Conservation (phyloP, 2,113 vertebrate species). For the Neogobius melanostomus region DNA sequence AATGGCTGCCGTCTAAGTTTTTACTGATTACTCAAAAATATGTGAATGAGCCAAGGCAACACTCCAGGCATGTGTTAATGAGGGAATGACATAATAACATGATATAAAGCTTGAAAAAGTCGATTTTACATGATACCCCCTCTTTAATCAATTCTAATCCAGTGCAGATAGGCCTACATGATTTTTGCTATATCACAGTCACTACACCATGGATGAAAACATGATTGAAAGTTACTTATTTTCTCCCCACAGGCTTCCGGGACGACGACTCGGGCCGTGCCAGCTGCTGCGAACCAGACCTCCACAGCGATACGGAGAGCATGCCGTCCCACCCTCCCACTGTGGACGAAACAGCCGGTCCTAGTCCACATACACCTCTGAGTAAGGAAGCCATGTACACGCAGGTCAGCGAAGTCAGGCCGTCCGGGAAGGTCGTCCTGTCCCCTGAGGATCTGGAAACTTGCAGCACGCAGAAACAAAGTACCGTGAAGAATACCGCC, state of each 20-base stretch:
- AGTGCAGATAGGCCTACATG: too few species aligned
- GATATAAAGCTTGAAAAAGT: too few species aligned
- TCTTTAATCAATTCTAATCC: too few species aligned
- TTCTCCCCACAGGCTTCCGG: constrained; percentile 68
- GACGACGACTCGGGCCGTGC: constrained; percentile 92
- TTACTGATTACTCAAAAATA: too few species aligned
- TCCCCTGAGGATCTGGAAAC: constrained; percentile 81
- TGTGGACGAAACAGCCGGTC: background rate
- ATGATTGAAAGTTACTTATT: too few species aligned
- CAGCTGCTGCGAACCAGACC: constrained; percentile 92
- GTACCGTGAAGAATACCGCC: constrained; percentile 48
- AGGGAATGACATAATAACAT: too few species aligned
- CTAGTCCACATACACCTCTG: constrained; percentile 37
- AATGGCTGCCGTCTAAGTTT: too few species aligned
- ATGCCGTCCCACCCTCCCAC: constrained; percentile 21
- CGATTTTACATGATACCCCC: too few species aligned
- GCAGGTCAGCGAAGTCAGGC: constrained; percentile 89
- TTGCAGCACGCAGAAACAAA: constrained; percentile 54
- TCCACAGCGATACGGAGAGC: constrained; percentile 65
- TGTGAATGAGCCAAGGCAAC: too few species aligned
- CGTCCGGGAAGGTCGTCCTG: constrained; percentile 86
- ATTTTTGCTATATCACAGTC: too few species aligned
- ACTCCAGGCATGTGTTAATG: too few species aligned
- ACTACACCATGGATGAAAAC: too few species aligned
- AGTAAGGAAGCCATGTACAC: constrained; percentile 82